These are phyloP conservation scores for Tonatia bakeri DNA, from an alignment of 2,113 vertebrate species.

Conservation along the genomic window DNA sequence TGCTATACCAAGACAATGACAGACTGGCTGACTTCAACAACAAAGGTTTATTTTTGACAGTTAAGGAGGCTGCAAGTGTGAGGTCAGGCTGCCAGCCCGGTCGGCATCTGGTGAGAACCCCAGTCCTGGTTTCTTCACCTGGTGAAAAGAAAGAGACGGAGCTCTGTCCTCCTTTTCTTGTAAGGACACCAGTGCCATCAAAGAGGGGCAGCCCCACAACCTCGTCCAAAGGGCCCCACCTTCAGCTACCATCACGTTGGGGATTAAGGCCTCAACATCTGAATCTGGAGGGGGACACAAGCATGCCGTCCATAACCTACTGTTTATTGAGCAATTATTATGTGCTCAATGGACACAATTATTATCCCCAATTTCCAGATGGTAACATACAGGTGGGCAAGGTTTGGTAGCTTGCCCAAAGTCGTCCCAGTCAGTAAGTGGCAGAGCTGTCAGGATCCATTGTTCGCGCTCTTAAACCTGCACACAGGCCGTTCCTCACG, in stretches of 20 bases:
- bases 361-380: background rate
- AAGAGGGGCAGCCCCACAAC: background rate
- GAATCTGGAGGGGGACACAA: background rate
- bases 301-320: no score
- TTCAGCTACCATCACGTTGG: background rate
- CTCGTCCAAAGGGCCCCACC: background rate
- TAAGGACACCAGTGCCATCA: background rate
- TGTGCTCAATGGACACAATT: background rate
- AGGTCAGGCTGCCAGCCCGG: background rate
- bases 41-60: background rate
- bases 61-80: background rate
- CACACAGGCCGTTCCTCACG: background rate
- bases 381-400: background rate
- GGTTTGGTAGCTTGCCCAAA: background rate
- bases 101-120: background rate
- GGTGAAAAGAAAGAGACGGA: background rate
- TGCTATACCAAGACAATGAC: background rate
- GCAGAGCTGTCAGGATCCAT: background rate
- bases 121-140: fast-evolving
- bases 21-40: background rate
- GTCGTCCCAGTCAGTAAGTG: background rate
- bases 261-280: background rate
- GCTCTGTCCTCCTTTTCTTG: background rate
- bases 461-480: fast-evolving
- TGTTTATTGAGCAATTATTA: background rate